phyloP scores from a whole-genome alignment of 1,140 invertebrate genomes.

The Drosophila yakuba region DNA sequence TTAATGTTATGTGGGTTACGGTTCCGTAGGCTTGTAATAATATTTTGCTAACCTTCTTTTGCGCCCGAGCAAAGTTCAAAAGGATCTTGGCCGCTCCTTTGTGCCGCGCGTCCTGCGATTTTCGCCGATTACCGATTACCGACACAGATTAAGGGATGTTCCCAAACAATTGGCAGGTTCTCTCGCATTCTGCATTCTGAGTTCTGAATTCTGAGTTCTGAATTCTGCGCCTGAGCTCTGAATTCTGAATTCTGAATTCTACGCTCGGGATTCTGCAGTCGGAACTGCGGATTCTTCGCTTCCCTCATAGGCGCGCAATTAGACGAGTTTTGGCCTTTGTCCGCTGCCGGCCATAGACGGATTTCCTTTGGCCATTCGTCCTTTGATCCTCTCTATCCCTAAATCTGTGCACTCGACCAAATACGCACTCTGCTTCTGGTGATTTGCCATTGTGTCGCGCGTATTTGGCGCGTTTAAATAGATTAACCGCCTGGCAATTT shows the following conservation, averaged over 20 bases:
- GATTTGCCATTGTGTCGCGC: constrained; percentile 69
- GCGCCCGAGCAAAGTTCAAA: constrained; percentile 77
- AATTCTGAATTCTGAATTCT: neutral
- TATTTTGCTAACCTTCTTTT: constrained; percentile 84
- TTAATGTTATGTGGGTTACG: constrained; percentile 61
- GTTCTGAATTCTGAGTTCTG: constrained; percentile 14
- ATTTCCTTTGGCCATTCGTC: constrained; percentile 56
- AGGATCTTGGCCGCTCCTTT: constrained; percentile 77
- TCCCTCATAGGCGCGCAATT: constrained; percentile 76
- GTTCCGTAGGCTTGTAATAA: constrained; percentile 80
- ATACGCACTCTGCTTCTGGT: constrained; percentile 21
- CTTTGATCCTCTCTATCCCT: constrained; percentile 78
- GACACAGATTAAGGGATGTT: constrained; percentile 84
- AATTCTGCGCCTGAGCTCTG: neutral
- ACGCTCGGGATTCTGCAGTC: neutral
- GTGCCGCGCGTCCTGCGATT: constrained; percentile 36
- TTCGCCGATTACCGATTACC: constrained; percentile 74
- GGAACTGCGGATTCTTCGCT: constrained; percentile 24
- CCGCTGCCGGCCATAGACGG: constrained; percentile 44
- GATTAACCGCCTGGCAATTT: constrained; percentile 84
- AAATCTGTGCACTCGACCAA: constrained; percentile 82
- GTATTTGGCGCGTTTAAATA: constrained; percentile 84
- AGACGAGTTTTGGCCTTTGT: constrained; percentile 77
- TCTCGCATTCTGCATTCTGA: constrained; percentile 12
- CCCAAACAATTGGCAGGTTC: constrained; percentile 50